phyloP scores from a whole-genome alignment of 2,888 invertebrate genomes.

The Hoplodrina blanda region DNA sequence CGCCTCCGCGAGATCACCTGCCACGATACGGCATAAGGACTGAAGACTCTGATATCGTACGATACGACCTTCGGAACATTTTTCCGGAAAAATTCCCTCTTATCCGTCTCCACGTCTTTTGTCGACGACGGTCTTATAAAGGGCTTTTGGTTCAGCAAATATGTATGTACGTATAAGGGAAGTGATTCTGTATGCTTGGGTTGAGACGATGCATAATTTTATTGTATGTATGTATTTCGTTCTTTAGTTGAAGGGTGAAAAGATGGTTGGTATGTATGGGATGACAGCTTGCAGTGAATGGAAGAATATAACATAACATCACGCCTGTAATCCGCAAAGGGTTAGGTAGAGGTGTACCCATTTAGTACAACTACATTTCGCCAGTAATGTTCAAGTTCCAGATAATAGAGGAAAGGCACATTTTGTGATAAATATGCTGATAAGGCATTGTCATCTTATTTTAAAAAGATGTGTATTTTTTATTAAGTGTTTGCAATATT shows the following conservation, averaged over 20 bases:
- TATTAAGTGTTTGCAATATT: no score
- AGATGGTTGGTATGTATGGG: conserved; percentile 1
- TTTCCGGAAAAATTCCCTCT: conserved; percentile 37
- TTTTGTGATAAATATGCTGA: no score
- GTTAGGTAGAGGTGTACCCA: no score
- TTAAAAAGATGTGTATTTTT: not conserved
- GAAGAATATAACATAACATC: no score
- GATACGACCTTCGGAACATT: conserved; percentile 33
- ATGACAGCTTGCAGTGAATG: not conserved
- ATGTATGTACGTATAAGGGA: conserved; percentile 31
- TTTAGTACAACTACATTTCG: no score
- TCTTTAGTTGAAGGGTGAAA: conserved; percentile 15
- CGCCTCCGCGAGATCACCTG: conserved; percentile 54
- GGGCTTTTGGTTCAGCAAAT: conserved; percentile 32
- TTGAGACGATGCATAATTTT: conserved; percentile 48
- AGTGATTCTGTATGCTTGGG: conserved; percentile 49
- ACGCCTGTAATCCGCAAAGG: no score
- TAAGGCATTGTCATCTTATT: no score
- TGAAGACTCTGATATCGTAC: conserved; percentile 20
- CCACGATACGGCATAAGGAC: conserved; percentile 39
- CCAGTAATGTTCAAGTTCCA: no score
- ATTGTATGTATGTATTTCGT: conserved; percentile 32
- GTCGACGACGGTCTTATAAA: conserved; percentile 49
- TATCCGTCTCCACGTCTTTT: conserved; percentile 51
- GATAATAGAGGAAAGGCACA: no score